These are phyloP conservation scores for Ptychochromis oligacanthus DNA, from an alignment of 2,113 vertebrate genomes.

Conservation along the genomic window DNA sequence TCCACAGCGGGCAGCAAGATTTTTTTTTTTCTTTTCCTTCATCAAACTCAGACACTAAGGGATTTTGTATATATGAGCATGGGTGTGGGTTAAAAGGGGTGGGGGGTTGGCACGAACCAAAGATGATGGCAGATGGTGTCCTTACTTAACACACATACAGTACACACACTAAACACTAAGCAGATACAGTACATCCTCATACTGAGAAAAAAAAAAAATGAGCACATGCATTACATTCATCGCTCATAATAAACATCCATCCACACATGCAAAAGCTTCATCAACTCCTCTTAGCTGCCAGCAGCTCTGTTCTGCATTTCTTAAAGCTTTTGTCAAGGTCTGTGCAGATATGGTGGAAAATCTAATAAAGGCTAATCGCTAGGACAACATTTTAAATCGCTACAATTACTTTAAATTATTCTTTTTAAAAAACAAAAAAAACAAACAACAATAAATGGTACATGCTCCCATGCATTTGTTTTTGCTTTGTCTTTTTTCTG, in stretches of 20 bases:
- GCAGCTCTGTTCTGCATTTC: not conserved
- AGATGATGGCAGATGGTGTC: slow-evolving; percentile 74
- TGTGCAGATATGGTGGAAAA: not conserved
- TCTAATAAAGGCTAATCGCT: not conserved
- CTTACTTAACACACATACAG: slow-evolving; percentile 61
- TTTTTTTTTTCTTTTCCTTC: not conserved
- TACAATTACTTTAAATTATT: not conserved
- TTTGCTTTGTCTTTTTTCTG: not conserved
- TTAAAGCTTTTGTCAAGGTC: not conserved
- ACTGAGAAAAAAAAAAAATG: not conserved
- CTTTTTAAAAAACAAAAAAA: no score
- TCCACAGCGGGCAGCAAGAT: not conserved
- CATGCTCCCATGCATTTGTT: not conserved
- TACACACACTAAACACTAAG: slow-evolving; percentile 19
- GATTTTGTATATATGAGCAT: slow-evolving; percentile 44
- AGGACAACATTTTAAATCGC: not conserved
- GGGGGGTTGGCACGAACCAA: slow-evolving; percentile 63
- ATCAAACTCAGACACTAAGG: slow-evolving; percentile 16
- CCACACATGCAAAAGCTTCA: not conserved
- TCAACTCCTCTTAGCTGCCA: not conserved
- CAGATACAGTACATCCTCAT: slow-evolving; percentile 3
- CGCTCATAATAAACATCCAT: not conserved
- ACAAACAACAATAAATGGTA: no score
- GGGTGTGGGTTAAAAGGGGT: slow-evolving; percentile 51
- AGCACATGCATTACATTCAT: not conserved